Percentiles rank a stretch among this genome's conserved stretches.
Evolutionary conservation across 2,888 invertebrate genomes (phyloP).

Genomic region (Athalia circularis): DNA sequence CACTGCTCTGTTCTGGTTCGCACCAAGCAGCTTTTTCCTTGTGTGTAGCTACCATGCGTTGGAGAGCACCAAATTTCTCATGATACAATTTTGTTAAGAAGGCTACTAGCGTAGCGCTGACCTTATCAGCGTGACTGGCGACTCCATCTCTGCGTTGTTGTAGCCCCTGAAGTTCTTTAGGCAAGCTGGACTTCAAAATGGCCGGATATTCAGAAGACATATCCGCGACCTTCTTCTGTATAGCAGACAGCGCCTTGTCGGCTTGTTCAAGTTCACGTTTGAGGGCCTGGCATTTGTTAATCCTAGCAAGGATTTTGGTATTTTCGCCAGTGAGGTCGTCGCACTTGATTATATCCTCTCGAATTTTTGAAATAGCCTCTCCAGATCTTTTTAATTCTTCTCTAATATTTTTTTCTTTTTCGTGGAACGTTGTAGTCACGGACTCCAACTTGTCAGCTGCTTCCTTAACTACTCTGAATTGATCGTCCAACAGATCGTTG

Average conservation of each 20-base stretch:
- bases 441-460: slow-evolving; percentile 85
- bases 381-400: slow-evolving; percentile 83
- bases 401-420: slow-evolving; percentile 84
- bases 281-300: slow-evolving; percentile 84
- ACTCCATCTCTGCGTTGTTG: slow-evolving; percentile 90
- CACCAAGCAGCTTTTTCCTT: slow-evolving; percentile 96
- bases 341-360: slow-evolving; percentile 91
- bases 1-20: slow-evolving; percentile 90
- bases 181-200: slow-evolving; percentile 85
- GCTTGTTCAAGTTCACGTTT: slow-evolving; percentile 83
- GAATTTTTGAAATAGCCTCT: slow-evolving; percentile 83
- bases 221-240: slow-evolving; percentile 82
- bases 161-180: slow-evolving; percentile 89
- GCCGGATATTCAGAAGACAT: slow-evolving; percentile 86
- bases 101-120: slow-evolving; percentile 82
- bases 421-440: slow-evolving; percentile 83
- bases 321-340: slow-evolving; percentile 94
- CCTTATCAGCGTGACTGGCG: slow-evolving; percentile 86
- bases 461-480: slow-evolving; percentile 85
- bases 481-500: slow-evolving; percentile 81
- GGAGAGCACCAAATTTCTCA: slow-evolving; percentile 88
- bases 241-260: slow-evolving; percentile 81
- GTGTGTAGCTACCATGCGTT: slow-evolving; percentile 86
- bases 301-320: slow-evolving; percentile 85
- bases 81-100: slow-evolving; percentile 92